A percentile compares a stretch with the other conserved stretches of the same genome.
Conservation (phyloP, 2,797 vertebrate genomes). For the Psittacula derbiana region DNA sequence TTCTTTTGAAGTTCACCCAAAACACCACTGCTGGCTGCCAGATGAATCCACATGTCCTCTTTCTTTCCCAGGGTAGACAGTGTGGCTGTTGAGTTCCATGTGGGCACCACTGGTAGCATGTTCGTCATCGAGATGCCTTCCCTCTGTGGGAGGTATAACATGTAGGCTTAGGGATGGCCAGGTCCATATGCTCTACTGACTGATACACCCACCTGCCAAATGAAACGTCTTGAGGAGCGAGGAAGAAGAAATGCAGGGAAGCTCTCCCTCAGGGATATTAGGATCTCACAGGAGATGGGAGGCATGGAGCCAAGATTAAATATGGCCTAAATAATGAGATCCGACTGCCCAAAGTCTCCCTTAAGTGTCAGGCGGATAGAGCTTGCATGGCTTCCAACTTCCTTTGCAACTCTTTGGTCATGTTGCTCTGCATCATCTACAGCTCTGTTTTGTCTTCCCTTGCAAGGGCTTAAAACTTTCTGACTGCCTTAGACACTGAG, state of each 20-base stretch:
- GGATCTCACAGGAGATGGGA: not conserved
- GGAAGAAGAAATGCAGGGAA: not conserved
- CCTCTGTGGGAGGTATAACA: not conserved
- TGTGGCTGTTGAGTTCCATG: not conserved
- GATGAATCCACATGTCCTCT: fast-evolving
- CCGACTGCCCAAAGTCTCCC: not conserved
- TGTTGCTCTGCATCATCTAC: not conserved
- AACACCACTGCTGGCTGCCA: not conserved
- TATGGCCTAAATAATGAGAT: not conserved
- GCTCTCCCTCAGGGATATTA: fast-evolving
- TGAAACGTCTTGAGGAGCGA: not conserved
- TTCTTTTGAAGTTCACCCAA: not conserved
- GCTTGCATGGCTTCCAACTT: not conserved
- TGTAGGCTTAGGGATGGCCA: not conserved
- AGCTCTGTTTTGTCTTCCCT: not conserved
- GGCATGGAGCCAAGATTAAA: not conserved
- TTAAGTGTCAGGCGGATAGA: not conserved
- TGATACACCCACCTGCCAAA: not conserved
- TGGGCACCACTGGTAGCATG: fast-evolving
- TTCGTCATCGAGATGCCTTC: too few species aligned
- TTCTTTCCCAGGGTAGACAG: not conserved
- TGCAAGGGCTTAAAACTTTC: not conserved
- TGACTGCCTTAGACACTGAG: not conserved
- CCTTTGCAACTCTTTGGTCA: not conserved
- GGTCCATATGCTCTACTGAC: not conserved